phyloP scores from a whole-genome alignment of 2,888 invertebrate species.

The Melangyna quadrimaculata region DNA sequence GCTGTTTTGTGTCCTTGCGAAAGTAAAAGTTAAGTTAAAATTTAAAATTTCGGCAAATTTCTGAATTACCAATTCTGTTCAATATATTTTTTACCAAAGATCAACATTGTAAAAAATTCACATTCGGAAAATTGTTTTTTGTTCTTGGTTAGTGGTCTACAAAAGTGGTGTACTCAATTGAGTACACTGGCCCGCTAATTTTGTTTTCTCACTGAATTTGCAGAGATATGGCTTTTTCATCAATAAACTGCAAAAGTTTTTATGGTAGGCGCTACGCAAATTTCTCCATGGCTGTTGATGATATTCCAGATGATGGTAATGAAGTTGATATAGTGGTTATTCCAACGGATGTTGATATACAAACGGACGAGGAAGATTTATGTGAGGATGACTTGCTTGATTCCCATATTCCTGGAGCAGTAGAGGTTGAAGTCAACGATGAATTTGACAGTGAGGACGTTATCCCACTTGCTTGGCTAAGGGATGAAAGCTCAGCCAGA shows the following conservation, averaged over 20 bases:
- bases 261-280: neutral
- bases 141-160: neutral
- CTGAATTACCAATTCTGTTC: too few relatives aligned
- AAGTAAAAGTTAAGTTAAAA: neutral
- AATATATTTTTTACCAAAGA: too few relatives aligned
- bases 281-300: too few relatives aligned
- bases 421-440: too few relatives aligned
- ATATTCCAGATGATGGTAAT: slow-evolving; percentile 9
- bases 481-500: too few relatives aligned
- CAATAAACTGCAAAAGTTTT: neutral
- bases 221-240: neutral
- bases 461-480: neutral
- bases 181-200: neutral
- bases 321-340: neutral
- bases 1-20: too few relatives aligned
- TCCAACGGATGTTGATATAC: neutral
- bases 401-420: too few relatives aligned
- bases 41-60: too few relatives aligned
- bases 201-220: too few relatives aligned
- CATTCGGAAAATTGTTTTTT: neutral
- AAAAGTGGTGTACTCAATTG: neutral
- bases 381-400: too few relatives aligned
- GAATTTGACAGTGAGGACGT: too few relatives aligned
- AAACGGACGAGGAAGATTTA: neutral
- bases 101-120: too few relatives aligned